phyloP scores from a whole-genome alignment of 2,113 vertebrate genomes.

The Leptobrachium leishanense region DNA sequence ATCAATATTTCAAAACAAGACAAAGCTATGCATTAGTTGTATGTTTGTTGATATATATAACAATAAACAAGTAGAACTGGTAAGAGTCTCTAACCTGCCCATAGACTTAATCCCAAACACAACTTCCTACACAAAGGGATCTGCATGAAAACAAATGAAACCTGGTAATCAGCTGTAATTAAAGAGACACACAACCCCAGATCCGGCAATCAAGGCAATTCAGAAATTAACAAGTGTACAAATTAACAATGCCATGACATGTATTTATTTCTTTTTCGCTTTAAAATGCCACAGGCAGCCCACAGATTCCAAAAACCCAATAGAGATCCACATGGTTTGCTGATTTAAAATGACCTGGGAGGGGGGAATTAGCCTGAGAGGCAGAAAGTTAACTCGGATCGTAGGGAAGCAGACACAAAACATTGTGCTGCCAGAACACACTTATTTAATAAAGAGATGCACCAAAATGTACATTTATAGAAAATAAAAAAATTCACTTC shows the following conservation, averaged over 20 bases:
- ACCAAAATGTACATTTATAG: too few relatives aligned
- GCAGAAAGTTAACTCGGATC: constrained; percentile 16
- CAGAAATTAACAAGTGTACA: constrained; percentile 21
- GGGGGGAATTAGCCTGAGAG: background rate
- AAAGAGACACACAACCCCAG: background rate
- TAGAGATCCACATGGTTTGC: background rate
- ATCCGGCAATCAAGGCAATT: constrained; percentile 18
- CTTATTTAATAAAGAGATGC: too few relatives aligned
- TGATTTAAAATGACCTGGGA: constrained; percentile 9
- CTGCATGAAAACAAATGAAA: constrained; percentile 14
- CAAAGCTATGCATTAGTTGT: too few relatives aligned
- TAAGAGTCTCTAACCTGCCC: background rate
- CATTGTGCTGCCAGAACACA: background rate
- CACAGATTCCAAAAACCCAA: background rate
- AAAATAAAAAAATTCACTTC: too few relatives aligned
- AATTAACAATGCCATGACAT: background rate
- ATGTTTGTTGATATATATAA: too few relatives aligned
- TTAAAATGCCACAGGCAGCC: background rate
- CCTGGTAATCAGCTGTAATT: constrained; percentile 11
- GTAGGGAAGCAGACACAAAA: background rate
- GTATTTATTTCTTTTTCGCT: background rate
- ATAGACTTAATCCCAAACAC: background rate
- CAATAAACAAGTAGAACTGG: too few relatives aligned
- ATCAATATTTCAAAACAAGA: background rate
- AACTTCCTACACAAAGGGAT: constrained; percentile 12